Conservation (phyloP, 2,888 invertebrate genomes). For the Lasioglossum zephyrum region DNA sequence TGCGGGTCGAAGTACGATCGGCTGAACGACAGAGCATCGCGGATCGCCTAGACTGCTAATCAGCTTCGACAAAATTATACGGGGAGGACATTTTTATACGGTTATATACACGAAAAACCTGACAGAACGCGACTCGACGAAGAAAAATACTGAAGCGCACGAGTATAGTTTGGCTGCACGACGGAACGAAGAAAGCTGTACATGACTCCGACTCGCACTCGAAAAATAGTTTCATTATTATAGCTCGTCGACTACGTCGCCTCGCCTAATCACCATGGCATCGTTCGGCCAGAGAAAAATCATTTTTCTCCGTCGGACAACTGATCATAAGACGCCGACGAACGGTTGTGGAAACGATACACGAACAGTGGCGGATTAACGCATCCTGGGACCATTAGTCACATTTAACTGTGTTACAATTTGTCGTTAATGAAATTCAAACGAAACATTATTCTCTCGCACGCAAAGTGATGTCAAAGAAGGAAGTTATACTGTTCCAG, state of each 20-base stretch:
- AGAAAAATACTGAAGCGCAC: slow-evolving; percentile 46
- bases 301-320: not conserved
- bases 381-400: not conserved
- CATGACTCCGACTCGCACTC: slow-evolving; percentile 45
- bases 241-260: slow-evolving; percentile 26
- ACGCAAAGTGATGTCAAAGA: not conserved
- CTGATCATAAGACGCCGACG: slow-evolving; percentile 14
- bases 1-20: slow-evolving; percentile 17
- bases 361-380: not conserved
- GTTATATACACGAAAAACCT: slow-evolving; percentile 30
- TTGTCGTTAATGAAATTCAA: not conserved
- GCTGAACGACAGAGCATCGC: slow-evolving; percentile 16
- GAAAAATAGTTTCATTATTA: slow-evolving; percentile 23
- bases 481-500: not conserved
- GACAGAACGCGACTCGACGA: slow-evolving; percentile 21
- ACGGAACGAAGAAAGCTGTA: slow-evolving; percentile 55
- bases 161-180: slow-evolving; percentile 36
- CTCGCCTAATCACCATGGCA: slow-evolving; percentile 38
- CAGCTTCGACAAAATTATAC: slow-evolving; percentile 29
- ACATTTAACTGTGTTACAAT: not conserved
- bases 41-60: slow-evolving; percentile 11
- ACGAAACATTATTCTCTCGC: not conserved
- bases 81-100: slow-evolving; percentile 8
- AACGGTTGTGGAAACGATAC: slow-evolving; percentile 25
- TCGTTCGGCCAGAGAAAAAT: slow-evolving; percentile 15